phyloP scores from a whole-genome alignment of 2,888 invertebrate genomes.

The Eremobia ochroleuca region DNA sequence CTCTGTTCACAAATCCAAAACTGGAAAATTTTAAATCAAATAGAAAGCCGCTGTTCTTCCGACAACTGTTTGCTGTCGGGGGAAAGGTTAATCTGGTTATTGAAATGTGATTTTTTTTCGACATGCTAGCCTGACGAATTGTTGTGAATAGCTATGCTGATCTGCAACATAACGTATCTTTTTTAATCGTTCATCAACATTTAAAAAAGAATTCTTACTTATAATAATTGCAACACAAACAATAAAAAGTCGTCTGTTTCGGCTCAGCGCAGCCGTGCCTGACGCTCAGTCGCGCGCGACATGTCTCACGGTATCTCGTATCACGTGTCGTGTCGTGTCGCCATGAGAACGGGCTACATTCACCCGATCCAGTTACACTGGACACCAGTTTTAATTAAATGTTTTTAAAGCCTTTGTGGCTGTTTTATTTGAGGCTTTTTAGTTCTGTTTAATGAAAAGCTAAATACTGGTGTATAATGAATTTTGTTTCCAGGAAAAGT shows the following conservation, averaged over 20 bases:
- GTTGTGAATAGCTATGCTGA: too few species aligned
- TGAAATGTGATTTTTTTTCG: background rate
- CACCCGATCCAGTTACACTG: conserved; percentile 55
- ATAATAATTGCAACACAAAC: conserved; percentile 26
- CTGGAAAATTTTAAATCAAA: background rate
- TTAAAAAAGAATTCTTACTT: background rate
- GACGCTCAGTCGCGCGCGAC: conserved; percentile 68
- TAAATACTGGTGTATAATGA: conserved; percentile 8
- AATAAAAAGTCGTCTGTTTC: conserved; percentile 43
- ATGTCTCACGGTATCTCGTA: conserved; percentile 72
- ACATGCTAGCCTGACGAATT: background rate
- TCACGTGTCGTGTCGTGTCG: conserved; percentile 58
- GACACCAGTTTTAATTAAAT: conserved; percentile 65
- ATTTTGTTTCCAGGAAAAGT: conserved; percentile 3
- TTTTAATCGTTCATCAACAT: background rate
- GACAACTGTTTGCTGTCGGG: background rate
- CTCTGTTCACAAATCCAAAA: background rate
- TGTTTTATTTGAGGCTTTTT: conserved; percentile 32
- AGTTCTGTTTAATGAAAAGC: conserved; percentile 44
- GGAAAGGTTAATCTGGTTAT: background rate
- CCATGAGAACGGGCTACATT: conserved; percentile 64
- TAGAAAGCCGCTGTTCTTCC: background rate
- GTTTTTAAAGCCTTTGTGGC: conserved; percentile 57
- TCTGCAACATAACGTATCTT: background rate
- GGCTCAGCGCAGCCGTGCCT: conserved; percentile 58